phyloP scores from a whole-genome alignment of 2,113 vertebrate genomes.

The Gymnarchus niloticus region DNA sequence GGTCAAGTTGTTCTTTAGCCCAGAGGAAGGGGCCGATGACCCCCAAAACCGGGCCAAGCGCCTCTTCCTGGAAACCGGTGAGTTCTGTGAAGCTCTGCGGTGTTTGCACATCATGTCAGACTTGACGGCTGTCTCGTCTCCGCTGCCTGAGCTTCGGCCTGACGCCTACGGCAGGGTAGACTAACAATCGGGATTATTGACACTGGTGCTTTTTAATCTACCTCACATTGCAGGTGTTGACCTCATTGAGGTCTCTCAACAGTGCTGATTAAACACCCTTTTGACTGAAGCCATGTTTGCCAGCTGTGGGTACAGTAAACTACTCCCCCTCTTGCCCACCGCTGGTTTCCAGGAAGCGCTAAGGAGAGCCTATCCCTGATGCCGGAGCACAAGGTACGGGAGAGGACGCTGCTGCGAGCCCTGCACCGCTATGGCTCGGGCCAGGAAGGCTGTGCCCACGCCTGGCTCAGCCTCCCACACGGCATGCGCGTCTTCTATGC shows the following conservation, averaged over 20 bases:
- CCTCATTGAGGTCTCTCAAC: too few species aligned
- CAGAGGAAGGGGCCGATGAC: constrained; percentile 73
- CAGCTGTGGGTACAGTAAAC: background rate
- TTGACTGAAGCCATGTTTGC: background rate
- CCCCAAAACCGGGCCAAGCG: constrained; percentile 80
- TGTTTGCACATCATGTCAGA: too few species aligned
- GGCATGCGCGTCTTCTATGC: constrained; percentile 83
- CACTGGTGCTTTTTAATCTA: background rate
- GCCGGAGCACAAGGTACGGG: constrained; percentile 80
- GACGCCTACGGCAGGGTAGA: background rate
- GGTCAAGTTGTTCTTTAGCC: constrained; percentile 83
- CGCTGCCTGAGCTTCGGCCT: too few species aligned
- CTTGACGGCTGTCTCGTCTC: too few species aligned
- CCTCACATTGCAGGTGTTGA: background rate
- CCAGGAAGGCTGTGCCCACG: constrained; percentile 70
- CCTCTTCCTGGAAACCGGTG: constrained; percentile 85
- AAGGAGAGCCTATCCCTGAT: constrained; percentile 78
- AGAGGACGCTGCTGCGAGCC: constrained; percentile 65
- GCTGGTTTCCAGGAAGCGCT: constrained; percentile 69
- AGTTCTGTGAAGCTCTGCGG: constrained; percentile 18
- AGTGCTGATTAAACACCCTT: background rate
- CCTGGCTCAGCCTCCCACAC: constrained; percentile 87
- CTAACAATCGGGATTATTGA: background rate
- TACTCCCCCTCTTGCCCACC: constrained; percentile 10
- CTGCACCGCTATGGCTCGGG: constrained; percentile 78